phyloP scores from a whole-genome alignment of 1,140 invertebrate species.

The Ladona fulva region DNA sequence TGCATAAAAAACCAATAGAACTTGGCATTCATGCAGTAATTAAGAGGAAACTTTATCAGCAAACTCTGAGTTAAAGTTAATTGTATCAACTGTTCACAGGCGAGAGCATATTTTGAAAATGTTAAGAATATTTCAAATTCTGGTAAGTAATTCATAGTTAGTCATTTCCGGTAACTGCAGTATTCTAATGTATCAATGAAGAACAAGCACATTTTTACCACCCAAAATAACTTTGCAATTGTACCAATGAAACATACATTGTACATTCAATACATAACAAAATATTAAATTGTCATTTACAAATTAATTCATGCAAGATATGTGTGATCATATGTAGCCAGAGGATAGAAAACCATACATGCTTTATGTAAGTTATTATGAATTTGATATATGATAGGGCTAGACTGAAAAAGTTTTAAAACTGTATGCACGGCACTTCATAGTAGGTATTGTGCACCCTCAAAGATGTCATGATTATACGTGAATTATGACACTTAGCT shows the following conservation, averaged over 20 bases:
- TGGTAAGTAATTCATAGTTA: not conserved
- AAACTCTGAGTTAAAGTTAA: not conserved
- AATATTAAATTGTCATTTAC: not conserved
- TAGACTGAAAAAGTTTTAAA: not conserved
- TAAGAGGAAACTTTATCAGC: slow-evolving; percentile 6
- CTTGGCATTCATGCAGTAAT: slow-evolving; percentile 9
- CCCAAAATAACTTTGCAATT: not conserved
- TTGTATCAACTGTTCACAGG: not conserved
- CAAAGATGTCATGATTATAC: not conserved
- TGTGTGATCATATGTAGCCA: not conserved
- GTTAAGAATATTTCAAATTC: not conserved
- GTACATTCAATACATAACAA: slow-evolving; percentile 2
- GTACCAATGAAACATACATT: not conserved
- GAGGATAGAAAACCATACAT: slow-evolving; percentile 1
- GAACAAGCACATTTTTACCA: slow-evolving; percentile 1
- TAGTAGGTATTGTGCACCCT: not conserved
- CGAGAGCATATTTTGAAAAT: not conserved
- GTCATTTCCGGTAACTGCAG: not conserved
- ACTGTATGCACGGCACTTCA: not conserved
- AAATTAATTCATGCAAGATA: slow-evolving; percentile 7
- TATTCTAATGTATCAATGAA: slow-evolving; percentile 4
- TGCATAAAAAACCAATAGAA: slow-evolving; percentile 10
- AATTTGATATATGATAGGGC: slow-evolving; percentile 6
- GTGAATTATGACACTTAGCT: not conserved
- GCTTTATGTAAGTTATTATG: not conserved